Conservation (phyloP, 1,140 invertebrate species). For the Macrocentrus cingulum region DNA sequence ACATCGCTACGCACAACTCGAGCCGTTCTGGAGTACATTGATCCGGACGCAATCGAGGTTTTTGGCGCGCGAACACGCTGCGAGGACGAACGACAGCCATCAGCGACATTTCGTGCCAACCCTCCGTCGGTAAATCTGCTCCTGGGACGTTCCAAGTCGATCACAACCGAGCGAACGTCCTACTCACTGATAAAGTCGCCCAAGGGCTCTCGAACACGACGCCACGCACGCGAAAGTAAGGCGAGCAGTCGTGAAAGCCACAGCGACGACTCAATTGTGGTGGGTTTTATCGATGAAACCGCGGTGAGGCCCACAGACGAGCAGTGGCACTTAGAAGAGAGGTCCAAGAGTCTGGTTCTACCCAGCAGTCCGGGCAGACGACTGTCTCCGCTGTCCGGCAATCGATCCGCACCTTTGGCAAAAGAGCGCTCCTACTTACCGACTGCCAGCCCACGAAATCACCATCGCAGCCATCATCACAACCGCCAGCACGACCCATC, state of each 20-base stretch:
- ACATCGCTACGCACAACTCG: constrained; percentile 30
- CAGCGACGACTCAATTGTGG: constrained; percentile 20
- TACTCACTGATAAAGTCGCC: constrained; percentile 26
- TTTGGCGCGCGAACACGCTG: constrained; percentile 26
- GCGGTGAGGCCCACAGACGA: constrained; percentile 9
- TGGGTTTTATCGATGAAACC: constrained; percentile 22
- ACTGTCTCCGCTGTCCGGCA: constrained; percentile 34
- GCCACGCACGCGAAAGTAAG: constrained; percentile 15
- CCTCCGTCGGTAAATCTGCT: constrained; percentile 22
- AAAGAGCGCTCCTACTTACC: constrained; percentile 37
- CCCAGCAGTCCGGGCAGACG: constrained; percentile 30
- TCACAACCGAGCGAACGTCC: constrained; percentile 13
- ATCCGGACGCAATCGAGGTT: constrained; percentile 24
- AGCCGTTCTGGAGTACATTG: constrained; percentile 29
- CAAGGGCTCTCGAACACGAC: constrained; percentile 19
- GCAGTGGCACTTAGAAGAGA: constrained; percentile 44
- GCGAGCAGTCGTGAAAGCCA: constrained; percentile 14
- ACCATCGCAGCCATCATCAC: constrained; percentile 34
- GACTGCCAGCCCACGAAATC: constrained; percentile 35
- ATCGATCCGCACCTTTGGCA: constrained; percentile 30
- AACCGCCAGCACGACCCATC: constrained; percentile 31
- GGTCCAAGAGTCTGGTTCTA: constrained; percentile 50
- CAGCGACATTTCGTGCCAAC: constrained; percentile 18
- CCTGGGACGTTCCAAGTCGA: constrained; percentile 24
- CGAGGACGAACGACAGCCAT: constrained; percentile 13